These are phyloP conservation scores for Eristalinus sepulchralis DNA, from an alignment of 2,888 invertebrate genomes.

Conservation along the genomic window DNA sequence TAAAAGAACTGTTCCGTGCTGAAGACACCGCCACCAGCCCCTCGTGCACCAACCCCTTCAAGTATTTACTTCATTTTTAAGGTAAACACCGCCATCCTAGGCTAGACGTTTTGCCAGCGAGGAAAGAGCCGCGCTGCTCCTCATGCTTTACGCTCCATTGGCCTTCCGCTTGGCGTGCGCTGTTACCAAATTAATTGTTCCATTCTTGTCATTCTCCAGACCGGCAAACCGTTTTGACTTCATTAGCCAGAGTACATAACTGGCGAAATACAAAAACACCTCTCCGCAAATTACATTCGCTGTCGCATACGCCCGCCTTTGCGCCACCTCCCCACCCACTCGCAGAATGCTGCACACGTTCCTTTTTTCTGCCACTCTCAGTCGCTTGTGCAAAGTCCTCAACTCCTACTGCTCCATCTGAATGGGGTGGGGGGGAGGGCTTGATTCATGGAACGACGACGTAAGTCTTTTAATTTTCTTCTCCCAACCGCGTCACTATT, in stretches of 20 bases:
- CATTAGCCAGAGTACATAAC: slow-evolving; percentile 52
- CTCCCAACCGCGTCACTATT: slow-evolving; percentile 39
- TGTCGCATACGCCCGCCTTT: slow-evolving; percentile 5
- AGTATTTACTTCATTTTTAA: background rate
- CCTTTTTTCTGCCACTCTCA: background rate
- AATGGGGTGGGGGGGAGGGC: background rate
- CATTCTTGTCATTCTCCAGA: slow-evolving; percentile 48
- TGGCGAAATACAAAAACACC: slow-evolving; percentile 46
- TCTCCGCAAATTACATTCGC: slow-evolving; percentile 59
- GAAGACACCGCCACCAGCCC: background rate
- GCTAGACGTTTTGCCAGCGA: background rate
- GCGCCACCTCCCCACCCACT: background rate
- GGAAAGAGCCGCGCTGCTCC: background rate
- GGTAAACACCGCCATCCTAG: background rate
- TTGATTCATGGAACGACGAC: background rate
- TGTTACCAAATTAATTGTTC: slow-evolving; percentile 40
- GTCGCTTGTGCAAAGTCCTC: background rate
- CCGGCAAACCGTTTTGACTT: slow-evolving; percentile 56
- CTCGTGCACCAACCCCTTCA: background rate
- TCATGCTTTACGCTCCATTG: slow-evolving; percentile 9
- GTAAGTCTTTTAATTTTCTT: slow-evolving; percentile 17
- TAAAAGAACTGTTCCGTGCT: too few species aligned
- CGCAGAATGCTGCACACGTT: background rate
- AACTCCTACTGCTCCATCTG: background rate
- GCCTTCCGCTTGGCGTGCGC: background rate